Evolutionary conservation across 1,140 invertebrate species (phyloP).

Genomic region (Drosophila guanche): DNA sequence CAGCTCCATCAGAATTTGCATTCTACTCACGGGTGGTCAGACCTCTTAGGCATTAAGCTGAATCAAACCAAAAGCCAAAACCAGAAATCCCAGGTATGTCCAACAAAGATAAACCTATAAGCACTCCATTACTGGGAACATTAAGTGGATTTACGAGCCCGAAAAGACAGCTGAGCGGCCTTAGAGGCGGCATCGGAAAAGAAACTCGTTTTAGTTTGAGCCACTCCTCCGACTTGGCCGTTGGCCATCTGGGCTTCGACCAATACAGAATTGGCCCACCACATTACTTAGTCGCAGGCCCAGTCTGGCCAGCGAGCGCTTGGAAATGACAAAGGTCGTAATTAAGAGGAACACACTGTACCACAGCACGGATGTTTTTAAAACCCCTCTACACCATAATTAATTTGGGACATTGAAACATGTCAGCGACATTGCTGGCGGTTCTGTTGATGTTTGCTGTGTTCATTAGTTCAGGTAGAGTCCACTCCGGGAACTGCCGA

Average conservation of each 20-base stretch:
- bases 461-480: slow-evolving; percentile 63
- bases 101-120: slow-evolving; percentile 36
- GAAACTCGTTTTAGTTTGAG: slow-evolving; percentile 71
- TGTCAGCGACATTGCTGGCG: slow-evolving; percentile 50
- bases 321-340: slow-evolving; percentile 57
- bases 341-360: slow-evolving; percentile 68
- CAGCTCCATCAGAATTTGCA: neutral
- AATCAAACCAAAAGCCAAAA: neutral
- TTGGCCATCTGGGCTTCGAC: slow-evolving; percentile 38
- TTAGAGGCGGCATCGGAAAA: slow-evolving; percentile 28
- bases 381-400: slow-evolving; percentile 63
- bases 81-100: slow-evolving; percentile 10
- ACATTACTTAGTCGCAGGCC: slow-evolving; percentile 34
- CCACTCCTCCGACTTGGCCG: slow-evolving; percentile 50
- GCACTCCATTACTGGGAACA: slow-evolving; percentile 67
- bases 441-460: slow-evolving; percentile 44
- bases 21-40: slow-evolving; percentile 28
- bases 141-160: slow-evolving; percentile 70
- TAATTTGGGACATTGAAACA: slow-evolving; percentile 65
- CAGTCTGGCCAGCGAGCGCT: slow-evolving; percentile 26
- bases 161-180: slow-evolving; percentile 32
- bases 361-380: slow-evolving; percentile 34
- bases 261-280: slow-evolving; percentile 62
- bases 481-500: slow-evolving; percentile 7
- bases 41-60: slow-evolving; percentile 13